Percentiles rank a stretch among this genome's conserved stretches.
Evolutionary conservation across 1,140 invertebrate genomes (phyloP).

Genomic region (Brachionus angularis): DNA sequence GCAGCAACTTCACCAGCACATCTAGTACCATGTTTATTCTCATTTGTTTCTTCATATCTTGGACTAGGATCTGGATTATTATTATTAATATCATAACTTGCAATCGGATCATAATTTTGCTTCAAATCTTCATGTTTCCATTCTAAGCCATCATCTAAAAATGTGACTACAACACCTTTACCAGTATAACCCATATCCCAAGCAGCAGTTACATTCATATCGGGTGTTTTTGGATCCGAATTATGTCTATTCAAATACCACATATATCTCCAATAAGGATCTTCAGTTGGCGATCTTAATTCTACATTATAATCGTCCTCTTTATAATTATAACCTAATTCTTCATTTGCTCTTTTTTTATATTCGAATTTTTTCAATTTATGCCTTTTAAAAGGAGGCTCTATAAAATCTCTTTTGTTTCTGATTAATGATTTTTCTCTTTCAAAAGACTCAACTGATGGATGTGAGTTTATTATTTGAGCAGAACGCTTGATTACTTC

Average conservation of each 20-base stretch:
- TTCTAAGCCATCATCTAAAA: constrained; percentile 60
- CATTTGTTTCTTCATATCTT: constrained; percentile 59
- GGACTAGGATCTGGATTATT: constrained; percentile 65
- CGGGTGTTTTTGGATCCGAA: constrained; percentile 44
- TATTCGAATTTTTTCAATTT: background rate
- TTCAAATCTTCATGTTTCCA: constrained; percentile 59
- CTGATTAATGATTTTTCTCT: background rate
- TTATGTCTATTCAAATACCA: constrained; percentile 42
- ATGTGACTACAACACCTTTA: constrained; percentile 53
- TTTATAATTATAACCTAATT: too few species aligned
- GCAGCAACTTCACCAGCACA: constrained; percentile 98
- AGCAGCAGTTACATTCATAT: constrained; percentile 62
- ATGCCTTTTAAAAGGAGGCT: background rate
- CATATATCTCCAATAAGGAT: constrained; percentile 33
- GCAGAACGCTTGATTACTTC: background rate
- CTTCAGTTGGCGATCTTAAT: background rate
- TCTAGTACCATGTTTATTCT: constrained; percentile 76
- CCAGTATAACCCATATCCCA: constrained; percentile 57
- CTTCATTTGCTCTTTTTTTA: background rate
- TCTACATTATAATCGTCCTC: background rate
- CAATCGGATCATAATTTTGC: constrained; percentile 81
- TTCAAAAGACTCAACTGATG: background rate
- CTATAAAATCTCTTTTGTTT: constrained; percentile 32
- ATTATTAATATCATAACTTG: constrained; percentile 94
- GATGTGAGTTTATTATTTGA: background rate